phyloP scores from a whole-genome alignment of 2,113 vertebrate genomes.

The Laticauda colubrina region DNA sequence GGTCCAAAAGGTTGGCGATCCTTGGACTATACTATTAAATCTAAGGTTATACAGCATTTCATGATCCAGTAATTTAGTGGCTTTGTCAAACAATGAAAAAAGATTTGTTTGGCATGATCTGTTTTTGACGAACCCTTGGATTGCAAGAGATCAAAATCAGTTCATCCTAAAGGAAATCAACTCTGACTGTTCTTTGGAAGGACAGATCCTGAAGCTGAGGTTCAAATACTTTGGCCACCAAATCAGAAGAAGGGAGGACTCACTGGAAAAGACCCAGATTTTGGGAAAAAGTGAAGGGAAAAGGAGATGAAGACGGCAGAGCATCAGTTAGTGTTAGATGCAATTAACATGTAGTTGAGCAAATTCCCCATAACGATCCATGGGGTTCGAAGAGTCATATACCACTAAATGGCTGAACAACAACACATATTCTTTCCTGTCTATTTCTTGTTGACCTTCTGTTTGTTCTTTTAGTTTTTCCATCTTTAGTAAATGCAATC shows the following conservation, averaged over 20 bases:
- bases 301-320: not conserved
- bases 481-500: slow-evolving; percentile 35
- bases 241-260: not conserved
- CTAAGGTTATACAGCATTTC: not conserved
- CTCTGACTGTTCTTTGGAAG: not conserved
- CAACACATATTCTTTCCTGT: not conserved
- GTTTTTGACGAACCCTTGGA: not conserved
- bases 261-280: not conserved
- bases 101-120: not conserved
- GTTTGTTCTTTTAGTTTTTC: not conserved
- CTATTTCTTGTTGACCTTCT: not conserved
- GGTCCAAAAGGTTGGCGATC: no score
- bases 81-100: not conserved
- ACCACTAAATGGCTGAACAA: not conserved
- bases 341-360: not conserved
- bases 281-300: not conserved
- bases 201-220: not conserved
- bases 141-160: not conserved
- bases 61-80: not conserved
- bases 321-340: not conserved
- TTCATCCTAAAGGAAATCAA: not conserved
- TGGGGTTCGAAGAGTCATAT: not conserved
- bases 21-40: no score
- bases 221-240: not conserved
- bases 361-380: not conserved